Conservation (phyloP, 2,797 vertebrate species). For the Naso thynnoides region DNA sequence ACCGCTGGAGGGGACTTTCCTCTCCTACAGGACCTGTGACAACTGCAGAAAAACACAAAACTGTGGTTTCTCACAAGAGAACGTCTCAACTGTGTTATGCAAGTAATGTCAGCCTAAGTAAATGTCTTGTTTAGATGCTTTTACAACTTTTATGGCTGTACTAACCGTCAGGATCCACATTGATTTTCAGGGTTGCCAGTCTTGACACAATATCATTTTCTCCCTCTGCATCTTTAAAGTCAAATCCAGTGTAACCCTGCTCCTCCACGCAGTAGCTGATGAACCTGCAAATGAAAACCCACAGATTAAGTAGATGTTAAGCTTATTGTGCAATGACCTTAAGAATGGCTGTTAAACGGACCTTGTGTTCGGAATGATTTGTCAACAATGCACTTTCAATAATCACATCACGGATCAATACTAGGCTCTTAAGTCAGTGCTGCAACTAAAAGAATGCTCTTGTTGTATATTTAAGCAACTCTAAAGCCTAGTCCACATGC, state of each 20-base stretch:
- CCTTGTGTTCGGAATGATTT: not conserved
- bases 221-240: constrained; percentile 74
- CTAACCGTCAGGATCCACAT: constrained; percentile 65
- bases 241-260: constrained; percentile 76
- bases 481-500: too few relatives aligned
- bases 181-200: constrained; percentile 74
- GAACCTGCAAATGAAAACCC: constrained; percentile 68
- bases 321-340: not conserved
- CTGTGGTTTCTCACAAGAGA: not conserved
- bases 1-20: constrained; percentile 73
- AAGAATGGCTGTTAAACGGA: not conserved
- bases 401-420: not conserved
- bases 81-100: not conserved
- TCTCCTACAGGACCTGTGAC: constrained; percentile 43
- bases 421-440: not conserved
- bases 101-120: not conserved
- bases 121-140: not conserved
- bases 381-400: not conserved
- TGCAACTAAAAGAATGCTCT: not conserved
- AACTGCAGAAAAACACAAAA: constrained; percentile 22
- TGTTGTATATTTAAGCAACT: not conserved
- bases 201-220: constrained; percentile 73
- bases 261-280: constrained; percentile 80
- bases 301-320: not conserved
- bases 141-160: not conserved